A percentile compares a stretch with the other conserved stretches of the same genome.
phyloP scores from a whole-genome alignment of 1,140 invertebrate species.

The Aphelenchoides avenae region DNA sequence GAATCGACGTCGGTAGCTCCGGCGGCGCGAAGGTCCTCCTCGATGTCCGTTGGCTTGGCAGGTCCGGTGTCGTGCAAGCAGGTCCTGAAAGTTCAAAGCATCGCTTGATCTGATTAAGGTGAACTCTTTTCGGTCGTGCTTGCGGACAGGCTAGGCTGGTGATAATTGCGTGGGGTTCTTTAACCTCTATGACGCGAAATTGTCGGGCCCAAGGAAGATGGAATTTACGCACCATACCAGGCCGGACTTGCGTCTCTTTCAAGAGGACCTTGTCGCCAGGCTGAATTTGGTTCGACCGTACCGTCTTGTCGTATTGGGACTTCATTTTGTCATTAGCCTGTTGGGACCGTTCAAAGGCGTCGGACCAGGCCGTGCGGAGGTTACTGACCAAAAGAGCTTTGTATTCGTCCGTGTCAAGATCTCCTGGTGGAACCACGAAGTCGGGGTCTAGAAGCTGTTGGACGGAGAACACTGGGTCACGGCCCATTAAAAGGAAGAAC shows the following conservation, averaged over 20 bases:
- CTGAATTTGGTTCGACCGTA: not conserved
- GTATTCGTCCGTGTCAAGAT: slow-evolving; percentile 12
- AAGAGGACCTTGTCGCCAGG: slow-evolving; percentile 4
- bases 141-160: slow-evolving; percentile 1
- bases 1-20: too few species aligned
- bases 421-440: not conserved
- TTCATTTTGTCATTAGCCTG: not conserved
- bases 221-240: slow-evolving; percentile 10
- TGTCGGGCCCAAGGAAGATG: not conserved
- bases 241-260: not conserved
- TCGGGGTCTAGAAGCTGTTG: slow-evolving; percentile 6
- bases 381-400: slow-evolving; percentile 3
- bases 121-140: too few species aligned
- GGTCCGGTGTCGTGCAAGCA: too few species aligned
- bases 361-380: slow-evolving; percentile 9
- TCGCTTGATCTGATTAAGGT: too few species aligned
- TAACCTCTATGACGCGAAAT: slow-evolving; percentile 1
- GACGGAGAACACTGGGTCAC: slow-evolving; percentile 7
- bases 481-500: slow-evolving; percentile 11
- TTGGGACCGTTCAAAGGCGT: not conserved
- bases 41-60: too few species aligned
- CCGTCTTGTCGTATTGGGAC: slow-evolving; percentile 11
- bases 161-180: slow-evolving; percentile 6
- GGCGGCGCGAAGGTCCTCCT: too few species aligned
- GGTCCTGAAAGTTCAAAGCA: too few species aligned